These are phyloP conservation scores for Felis chaus DNA, from an alignment of 2,113 vertebrate genomes.

Conservation along the genomic window DNA sequence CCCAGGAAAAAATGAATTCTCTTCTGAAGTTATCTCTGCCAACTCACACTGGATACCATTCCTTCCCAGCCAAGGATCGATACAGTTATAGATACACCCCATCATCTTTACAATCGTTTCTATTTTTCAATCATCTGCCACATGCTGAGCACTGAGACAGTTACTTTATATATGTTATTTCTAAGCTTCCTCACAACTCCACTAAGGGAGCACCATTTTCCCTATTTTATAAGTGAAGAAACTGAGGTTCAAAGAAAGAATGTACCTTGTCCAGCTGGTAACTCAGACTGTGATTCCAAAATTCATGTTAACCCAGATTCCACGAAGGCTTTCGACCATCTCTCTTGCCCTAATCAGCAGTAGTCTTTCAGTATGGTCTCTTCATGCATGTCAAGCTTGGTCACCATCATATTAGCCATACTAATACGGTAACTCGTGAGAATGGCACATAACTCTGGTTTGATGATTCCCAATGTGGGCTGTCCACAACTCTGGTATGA, in stretches of 20 bases:
- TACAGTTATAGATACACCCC: background rate
- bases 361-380: background rate
- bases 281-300: background rate
- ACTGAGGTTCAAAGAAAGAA: background rate
- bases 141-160: background rate
- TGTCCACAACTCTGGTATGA: background rate
- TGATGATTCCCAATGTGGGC: background rate
- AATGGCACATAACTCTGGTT: fast-evolving
- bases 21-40: background rate
- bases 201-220: background rate
- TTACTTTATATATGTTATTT: background rate
- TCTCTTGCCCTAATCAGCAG: background rate
- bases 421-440: background rate
- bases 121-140: background rate
- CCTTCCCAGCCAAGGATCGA: background rate
- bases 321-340: background rate
- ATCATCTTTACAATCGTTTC: background rate
- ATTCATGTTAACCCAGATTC: background rate
- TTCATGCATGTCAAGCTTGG: background rate
- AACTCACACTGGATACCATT: background rate
- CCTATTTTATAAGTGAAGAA: background rate
- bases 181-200: background rate
- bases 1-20: slow-evolving; percentile 42
- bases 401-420: background rate
- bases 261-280: background rate